phyloP scores from a whole-genome alignment of 2,113 vertebrate genomes.

The Sphaerodactylus townsendi region DNA sequence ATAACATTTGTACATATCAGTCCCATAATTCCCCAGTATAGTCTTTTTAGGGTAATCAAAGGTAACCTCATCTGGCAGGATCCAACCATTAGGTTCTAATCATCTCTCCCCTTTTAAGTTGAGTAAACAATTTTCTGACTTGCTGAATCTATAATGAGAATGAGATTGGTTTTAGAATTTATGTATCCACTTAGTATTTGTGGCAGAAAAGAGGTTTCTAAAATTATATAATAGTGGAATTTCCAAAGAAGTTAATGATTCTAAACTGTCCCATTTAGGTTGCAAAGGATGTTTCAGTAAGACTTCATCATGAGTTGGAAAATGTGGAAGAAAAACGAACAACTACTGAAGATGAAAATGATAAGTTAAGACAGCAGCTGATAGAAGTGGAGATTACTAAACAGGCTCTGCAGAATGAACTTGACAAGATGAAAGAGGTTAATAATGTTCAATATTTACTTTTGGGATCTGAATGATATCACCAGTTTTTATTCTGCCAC shows the following conservation, averaged over 20 bases:
- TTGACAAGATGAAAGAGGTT: conserved; percentile 97
- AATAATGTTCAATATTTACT: conserved; percentile 51
- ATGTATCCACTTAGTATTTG: rapidly evolving
- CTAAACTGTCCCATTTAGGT: conserved; percentile 78
- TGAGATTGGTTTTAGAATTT: no score
- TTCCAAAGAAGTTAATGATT: conserved; percentile 18
- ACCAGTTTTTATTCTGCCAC: not conserved
- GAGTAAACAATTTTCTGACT: not conserved
- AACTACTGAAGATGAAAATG: conserved; percentile 96
- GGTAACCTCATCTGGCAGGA: no score
- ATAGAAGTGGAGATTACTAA: conserved; percentile 96
- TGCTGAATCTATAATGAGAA: no score
- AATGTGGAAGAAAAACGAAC: conserved; percentile 97
- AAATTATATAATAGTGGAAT: not conserved
- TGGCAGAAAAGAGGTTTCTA: not conserved
- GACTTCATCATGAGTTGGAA: conserved; percentile 96
- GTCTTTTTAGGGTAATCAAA: no score
- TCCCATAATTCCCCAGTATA: no score
- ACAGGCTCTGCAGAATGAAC: conserved; percentile 93
- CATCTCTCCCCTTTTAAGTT: not conserved
- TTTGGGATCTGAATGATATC: not conserved
- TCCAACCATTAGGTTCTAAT: not conserved
- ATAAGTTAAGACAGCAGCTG: conserved; percentile 92
- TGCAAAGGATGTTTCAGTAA: conserved; percentile 97
- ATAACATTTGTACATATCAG: no score